phyloP scores from a whole-genome alignment of 64 coral and sea anemone species.

The Porites australiensis region DNA sequence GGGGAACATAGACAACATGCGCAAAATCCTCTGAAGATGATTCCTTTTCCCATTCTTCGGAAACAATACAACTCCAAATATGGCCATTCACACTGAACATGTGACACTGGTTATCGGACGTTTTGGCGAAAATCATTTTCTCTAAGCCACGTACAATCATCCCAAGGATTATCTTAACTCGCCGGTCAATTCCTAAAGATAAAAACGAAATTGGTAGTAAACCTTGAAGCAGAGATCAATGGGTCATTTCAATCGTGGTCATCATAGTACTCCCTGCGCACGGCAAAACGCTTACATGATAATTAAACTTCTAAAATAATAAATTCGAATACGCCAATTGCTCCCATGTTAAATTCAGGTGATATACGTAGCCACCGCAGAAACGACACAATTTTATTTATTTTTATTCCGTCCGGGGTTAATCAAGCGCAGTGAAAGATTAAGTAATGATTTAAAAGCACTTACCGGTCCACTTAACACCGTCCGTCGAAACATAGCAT shows the following conservation, averaged over 20 bases:
- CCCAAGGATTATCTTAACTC: constrained; percentile 25
- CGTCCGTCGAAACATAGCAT: constrained; percentile 16
- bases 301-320: too few relatives aligned
- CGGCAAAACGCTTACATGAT: too few relatives aligned
- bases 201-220: not conserved
- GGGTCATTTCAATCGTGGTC: too few relatives aligned
- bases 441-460: too few relatives aligned
- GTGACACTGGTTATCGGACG: constrained; percentile 10
- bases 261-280: too few relatives aligned
- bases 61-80: constrained; percentile 1
- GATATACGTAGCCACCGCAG: too few relatives aligned
- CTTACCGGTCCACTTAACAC: constrained; percentile 28
- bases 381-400: too few relatives aligned
- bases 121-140: not conserved
- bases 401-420: too few relatives aligned
- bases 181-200: constrained; percentile 8
- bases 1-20: not conserved
- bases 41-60: constrained; percentile 9
- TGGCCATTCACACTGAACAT: not conserved
- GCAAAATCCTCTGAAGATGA: constrained; percentile 20
- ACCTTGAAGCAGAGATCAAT: too few relatives aligned
- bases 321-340: too few relatives aligned
- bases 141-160: constrained; percentile 2
- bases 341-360: too few relatives aligned
- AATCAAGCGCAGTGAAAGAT: too few relatives aligned